Conservation (phyloP, 2,113 vertebrate species). For the Mobula birostris region DNA sequence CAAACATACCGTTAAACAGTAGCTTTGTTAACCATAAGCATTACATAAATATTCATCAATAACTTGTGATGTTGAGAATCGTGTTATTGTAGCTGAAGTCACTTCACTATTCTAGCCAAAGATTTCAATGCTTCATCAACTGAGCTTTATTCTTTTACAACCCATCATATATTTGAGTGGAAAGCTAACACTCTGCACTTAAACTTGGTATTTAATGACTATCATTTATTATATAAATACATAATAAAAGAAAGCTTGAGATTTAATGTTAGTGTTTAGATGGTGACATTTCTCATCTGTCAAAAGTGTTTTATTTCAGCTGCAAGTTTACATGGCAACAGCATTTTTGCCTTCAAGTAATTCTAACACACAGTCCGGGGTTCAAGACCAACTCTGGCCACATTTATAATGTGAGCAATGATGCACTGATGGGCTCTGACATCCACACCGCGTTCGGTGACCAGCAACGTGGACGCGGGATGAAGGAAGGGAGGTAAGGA, state of each 20-base stretch:
- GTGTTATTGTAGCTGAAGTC: neutral
- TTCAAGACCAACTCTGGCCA: too few species aligned
- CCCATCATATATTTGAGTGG: neutral
- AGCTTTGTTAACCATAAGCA: neutral
- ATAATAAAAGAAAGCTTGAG: neutral
- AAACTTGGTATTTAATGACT: neutral
- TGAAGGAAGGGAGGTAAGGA: too few species aligned
- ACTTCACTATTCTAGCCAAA: neutral
- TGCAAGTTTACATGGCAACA: neutral
- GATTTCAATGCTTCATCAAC: neutral
- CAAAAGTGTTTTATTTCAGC: neutral
- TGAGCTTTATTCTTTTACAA: neutral
- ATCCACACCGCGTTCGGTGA: too few species aligned
- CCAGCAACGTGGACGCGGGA: too few species aligned
- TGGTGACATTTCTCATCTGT: neutral
- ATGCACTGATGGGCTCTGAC: neutral
- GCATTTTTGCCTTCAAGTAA: neutral
- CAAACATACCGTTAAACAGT: neutral
- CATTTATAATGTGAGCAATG: neutral
- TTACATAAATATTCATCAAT: conserved; percentile 5
- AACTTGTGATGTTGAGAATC: neutral
- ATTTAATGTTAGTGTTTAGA: neutral
- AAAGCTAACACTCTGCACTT: neutral
- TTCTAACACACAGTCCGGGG: neutral
- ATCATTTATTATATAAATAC: conserved; percentile 14